Percentiles rank a stretch among this genome's conserved stretches.
phyloP scores from a whole-genome alignment of 2,888 invertebrate species.

The Caprella mutica region DNA sequence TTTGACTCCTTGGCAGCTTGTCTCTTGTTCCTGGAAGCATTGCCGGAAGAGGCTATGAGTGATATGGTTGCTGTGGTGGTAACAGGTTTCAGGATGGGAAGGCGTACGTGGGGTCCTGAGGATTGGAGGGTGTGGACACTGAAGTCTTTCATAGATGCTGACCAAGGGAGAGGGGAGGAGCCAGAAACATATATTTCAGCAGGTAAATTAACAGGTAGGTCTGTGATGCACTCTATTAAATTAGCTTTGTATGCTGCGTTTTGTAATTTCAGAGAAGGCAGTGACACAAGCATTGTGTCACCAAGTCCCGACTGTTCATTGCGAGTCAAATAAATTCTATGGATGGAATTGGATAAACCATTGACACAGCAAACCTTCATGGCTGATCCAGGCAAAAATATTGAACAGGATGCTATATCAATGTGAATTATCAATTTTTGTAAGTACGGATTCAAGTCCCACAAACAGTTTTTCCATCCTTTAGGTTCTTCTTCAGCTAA shows the following conservation, averaged over 20 bases:
- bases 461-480: constrained; percentile 21
- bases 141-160: constrained; percentile 22
- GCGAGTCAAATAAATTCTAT: constrained; percentile 25
- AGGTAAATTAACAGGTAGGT: constrained; percentile 27
- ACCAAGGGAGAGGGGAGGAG: constrained; percentile 23
- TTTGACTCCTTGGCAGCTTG: too few species aligned
- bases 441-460: constrained; percentile 19
- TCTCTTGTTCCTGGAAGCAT: too few species aligned
- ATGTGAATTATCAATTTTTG: constrained; percentile 23
- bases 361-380: constrained; percentile 19
- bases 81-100: constrained; percentile 27
- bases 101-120: constrained; percentile 22
- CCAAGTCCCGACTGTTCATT: constrained; percentile 17
- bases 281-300: constrained; percentile 23
- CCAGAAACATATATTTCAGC: constrained; percentile 18
- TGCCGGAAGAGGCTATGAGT: constrained; percentile 14
- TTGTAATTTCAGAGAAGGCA: constrained; percentile 25
- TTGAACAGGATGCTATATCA: constrained; percentile 22
- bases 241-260: constrained; percentile 27
- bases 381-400: constrained; percentile 17
- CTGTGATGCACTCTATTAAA: constrained; percentile 21
- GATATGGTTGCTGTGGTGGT: constrained; percentile 31
- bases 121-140: constrained; percentile 27
- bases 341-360: constrained; percentile 26
- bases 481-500: neutral